These are phyloP conservation scores for Clinocottus analis DNA, from an alignment of 2,113 vertebrate genomes.

Conservation along the genomic window DNA sequence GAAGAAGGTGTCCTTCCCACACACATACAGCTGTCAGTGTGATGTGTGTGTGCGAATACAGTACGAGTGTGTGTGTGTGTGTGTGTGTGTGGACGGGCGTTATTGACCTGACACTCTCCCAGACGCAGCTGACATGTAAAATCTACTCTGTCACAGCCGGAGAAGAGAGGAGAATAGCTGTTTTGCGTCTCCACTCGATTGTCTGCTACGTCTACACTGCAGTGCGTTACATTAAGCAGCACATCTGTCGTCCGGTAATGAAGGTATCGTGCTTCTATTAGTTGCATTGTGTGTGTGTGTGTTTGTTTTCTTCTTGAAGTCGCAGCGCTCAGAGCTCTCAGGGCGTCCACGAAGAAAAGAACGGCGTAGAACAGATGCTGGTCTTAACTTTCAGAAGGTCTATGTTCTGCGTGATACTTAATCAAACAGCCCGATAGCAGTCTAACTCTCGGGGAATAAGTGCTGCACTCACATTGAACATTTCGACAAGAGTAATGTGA, in stretches of 20 bases:
- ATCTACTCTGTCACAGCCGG: neutral
- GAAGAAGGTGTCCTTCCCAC: conserved; percentile 64
- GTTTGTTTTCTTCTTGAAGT: neutral
- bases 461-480: conserved; percentile 60
- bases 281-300: no score
- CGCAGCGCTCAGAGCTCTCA: neutral
- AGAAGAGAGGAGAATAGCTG: neutral
- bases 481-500: conserved; percentile 69
- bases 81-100: neutral
- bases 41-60: neutral
- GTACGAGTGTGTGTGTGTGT: neutral
- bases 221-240: neutral
- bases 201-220: neutral
- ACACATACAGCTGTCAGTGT: conserved; percentile 17
- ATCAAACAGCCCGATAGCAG: conserved; percentile 52
- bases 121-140: conserved; percentile 44
- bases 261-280: neutral
- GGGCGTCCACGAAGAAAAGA: neutral
- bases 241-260: neutral
- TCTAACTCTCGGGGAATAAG: conserved; percentile 53
- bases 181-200: neutral
- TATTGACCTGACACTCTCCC: conserved; percentile 31
- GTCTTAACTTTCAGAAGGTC: conserved; percentile 45
- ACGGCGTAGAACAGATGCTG: conserved; percentile 2
- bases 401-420: conserved; percentile 50